Conservation (phyloP, 2,797 vertebrate species). For the Semotilus atromaculatus region DNA sequence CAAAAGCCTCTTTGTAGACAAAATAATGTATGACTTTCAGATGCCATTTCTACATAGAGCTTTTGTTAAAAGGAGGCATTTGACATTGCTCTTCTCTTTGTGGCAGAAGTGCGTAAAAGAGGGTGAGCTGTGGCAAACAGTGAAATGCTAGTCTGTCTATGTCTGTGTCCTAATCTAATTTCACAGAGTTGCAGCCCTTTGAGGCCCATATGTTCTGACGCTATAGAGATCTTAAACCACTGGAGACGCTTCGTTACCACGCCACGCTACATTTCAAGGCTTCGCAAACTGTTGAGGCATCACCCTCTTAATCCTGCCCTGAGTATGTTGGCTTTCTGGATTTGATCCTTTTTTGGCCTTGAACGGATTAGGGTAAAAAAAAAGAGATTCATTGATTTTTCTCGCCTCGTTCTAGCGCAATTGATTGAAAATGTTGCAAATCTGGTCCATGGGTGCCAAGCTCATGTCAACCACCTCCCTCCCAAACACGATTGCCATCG, state of each 20-base stretch:
- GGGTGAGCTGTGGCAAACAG: slow-evolving; percentile 38
- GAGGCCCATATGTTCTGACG: slow-evolving; percentile 65
- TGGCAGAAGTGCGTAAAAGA: neutral
- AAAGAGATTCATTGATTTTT: slow-evolving; percentile 64
- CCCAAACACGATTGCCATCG: slow-evolving; percentile 44
- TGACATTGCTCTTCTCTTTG: slow-evolving; percentile 18
- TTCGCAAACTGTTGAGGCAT: slow-evolving; percentile 66
- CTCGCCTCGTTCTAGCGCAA: slow-evolving; percentile 63
- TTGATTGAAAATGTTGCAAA: slow-evolving; percentile 71
- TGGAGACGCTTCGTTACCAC: slow-evolving; percentile 65
- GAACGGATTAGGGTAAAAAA: slow-evolving; percentile 72
- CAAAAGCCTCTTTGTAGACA: slow-evolving; percentile 24
- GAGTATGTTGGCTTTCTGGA: slow-evolving; percentile 66
- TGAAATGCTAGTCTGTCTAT: slow-evolving; percentile 55
- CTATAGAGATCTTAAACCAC: slow-evolving; percentile 65
- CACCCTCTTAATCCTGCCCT: slow-evolving; percentile 67
- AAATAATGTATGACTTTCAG: slow-evolving; percentile 19
- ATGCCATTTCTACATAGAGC: slow-evolving; percentile 1
- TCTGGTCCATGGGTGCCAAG: slow-evolving; percentile 63
- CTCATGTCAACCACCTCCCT: slow-evolving; percentile 58
- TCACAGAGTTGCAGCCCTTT: slow-evolving; percentile 72
- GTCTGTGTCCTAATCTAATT: slow-evolving; percentile 74
- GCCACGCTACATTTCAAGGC: slow-evolving; percentile 72
- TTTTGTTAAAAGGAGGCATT: slow-evolving; percentile 34
- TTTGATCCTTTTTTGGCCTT: slow-evolving; percentile 71